Evolutionary conservation across 1,140 invertebrate genomes (phyloP), one percentile per base, ranked within the genome.

Genomic region (Scylla paramamosain): DNA sequence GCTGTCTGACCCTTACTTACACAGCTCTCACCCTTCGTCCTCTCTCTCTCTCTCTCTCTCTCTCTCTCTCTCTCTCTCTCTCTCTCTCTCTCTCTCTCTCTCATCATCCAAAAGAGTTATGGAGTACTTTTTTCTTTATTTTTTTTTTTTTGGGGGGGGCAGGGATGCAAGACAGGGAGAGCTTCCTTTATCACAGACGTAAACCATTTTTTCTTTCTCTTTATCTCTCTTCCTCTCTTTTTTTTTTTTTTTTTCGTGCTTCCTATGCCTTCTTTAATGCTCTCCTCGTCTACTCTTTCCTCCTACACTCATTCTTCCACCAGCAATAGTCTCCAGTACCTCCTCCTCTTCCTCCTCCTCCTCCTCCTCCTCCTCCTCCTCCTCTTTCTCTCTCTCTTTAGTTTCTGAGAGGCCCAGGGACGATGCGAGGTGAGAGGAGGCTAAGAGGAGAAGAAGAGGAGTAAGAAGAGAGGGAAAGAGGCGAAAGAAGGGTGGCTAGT

Each of bases 41-140:
- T 52, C 48, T 52, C 14, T 52, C 14, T 52, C 14, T 52, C 14
- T 7, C 20, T 67, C 59, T 67, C 59, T 67, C 59, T 67, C 59
- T 67, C 59, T 67, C 59, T 67, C 59, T 67, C 59, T 67, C 59
- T 67, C 59, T 67, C 59, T 67, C 59, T 67, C 59, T 67, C 59
- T 67, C 59, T 67, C 59, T 67, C 59, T 67, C 59, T 67, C 59
- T 67, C 59, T 67, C 59, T 67, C 59, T 67, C 59, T 25, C 46
- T 4, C 14, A 14, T 48, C 52, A 59, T 59, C 52, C 52, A 0
- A 12, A 77, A 77, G 67, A 77, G 20, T 77, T 77, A 77, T 77
- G 52, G 52, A 25, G 20, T n/a, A 25, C 67, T n/a, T n/a, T n/a
- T 77, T 12, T 77, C 20, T 77, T n/a, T 39, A 2, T 39, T 39